Evolutionary conservation across 2,797 vertebrate species (phyloP), one percentile per base, ranked within the genome.

Genomic region (Agapornis canus): DNA sequence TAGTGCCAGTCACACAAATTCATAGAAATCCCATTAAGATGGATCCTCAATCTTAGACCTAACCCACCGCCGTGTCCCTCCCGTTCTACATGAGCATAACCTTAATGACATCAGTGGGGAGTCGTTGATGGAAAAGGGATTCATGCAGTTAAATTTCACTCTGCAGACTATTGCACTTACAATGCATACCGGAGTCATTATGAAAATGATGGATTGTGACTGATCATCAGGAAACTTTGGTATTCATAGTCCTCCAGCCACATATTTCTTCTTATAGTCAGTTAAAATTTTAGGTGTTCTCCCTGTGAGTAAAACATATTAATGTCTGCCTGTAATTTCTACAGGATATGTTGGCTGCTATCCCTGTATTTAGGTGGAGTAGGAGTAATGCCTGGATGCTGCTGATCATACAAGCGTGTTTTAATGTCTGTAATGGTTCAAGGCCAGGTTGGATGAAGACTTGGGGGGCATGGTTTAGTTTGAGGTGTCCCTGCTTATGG

Each of bases 1-100:
- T 7, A 40, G 14, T 0, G 0, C n/a, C 11, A 32, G 13, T 21
- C 39, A 20, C 7, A 69, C 0, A 4, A 56, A 19, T 48, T 89
- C 20, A n/a, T 47, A 88, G 32, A 4, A 75, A 90, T 52, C 18
- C 8, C 15, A 31, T 16, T 60, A 54, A 83, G 60, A 4, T 25
- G 18, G 82, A 69, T 42, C 27, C 5, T 4, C 4, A 1, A 1
- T 61, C 17, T 92, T 61, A 64, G 23, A 35, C 37, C 14, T 64
- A 42, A 57, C 14, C 16, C 26, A 89, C 5, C 6, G 39, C 26
- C 1, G 0, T 54, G 54, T 64, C 27, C 35, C 15, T 79, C 39
- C 29, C 0, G 6, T 59, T 79, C 43, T 59, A 64, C 59, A 37
- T 5, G 18, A 84, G 5, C 3, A 0, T 49, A 78, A 69, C 19